A percentile compares a stretch with the other conserved stretches of the same genome.
Evolutionary conservation across 2,113 vertebrate species (phyloP).

Genomic region (Bombycilla garrulus): DNA sequence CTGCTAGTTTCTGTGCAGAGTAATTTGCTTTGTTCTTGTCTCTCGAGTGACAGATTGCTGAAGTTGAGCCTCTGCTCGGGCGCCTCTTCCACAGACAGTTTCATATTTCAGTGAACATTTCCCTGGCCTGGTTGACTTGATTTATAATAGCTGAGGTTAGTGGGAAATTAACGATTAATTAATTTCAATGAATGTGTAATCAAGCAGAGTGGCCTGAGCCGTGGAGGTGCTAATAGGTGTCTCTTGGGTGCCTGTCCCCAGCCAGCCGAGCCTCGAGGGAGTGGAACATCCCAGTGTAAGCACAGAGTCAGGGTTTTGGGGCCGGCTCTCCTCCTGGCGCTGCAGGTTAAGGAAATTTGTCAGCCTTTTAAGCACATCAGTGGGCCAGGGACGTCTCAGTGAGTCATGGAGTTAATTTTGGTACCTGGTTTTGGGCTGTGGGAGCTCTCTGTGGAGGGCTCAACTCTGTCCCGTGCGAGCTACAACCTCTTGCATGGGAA

Average conservation of each 20-base stretch:
- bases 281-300: background rate
- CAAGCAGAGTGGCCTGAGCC: constrained; percentile 38
- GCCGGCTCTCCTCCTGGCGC: background rate
- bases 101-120: constrained; percentile 55
- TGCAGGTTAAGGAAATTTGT: background rate
- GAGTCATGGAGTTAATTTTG: background rate
- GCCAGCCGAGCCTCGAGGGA: constrained; percentile 46
- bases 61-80: constrained; percentile 48
- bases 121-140: constrained; percentile 60
- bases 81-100: constrained; percentile 35
- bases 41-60: constrained; percentile 65
- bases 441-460: background rate
- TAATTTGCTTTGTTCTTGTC: constrained; percentile 62
- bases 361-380: background rate
- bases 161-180: constrained; percentile 81
- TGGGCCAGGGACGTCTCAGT: background rate
- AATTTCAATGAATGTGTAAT: constrained; percentile 73
- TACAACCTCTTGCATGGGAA: background rate
- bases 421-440: background rate
- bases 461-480: background rate
- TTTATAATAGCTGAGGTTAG: constrained; percentile 73
- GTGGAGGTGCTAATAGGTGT: constrained; percentile 67
- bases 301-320: constrained; percentile 19
- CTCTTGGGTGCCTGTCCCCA: constrained; percentile 14
- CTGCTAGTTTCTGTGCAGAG: constrained; percentile 47